A percentile compares a stretch with the other conserved stretches of the same genome.
These are phyloP conservation scores for Pseudanteris insignis DNA, from an alignment of 2,888 invertebrate species.

Conservation along the genomic window DNA sequence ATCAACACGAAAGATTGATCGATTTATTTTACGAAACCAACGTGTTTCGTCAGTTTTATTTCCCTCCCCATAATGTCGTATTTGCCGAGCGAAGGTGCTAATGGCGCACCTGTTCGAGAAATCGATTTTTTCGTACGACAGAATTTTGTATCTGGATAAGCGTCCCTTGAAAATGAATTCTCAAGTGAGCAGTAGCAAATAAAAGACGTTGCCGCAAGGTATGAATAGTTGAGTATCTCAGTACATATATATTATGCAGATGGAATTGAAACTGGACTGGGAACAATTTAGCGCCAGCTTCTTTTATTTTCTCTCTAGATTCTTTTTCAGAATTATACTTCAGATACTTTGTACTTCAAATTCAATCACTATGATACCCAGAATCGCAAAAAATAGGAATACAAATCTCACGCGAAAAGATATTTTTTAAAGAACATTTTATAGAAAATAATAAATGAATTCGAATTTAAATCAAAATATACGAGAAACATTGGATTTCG, in stretches of 20 bases:
- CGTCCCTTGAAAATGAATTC: conserved; percentile 21
- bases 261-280: conserved; percentile 20
- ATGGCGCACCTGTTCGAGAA: conserved; percentile 9
- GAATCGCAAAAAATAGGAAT: too few relatives aligned
- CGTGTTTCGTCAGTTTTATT: too few relatives aligned
- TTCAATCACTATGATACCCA: conserved; percentile 25
- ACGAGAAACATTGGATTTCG: too few relatives aligned
- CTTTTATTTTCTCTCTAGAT: conserved; percentile 6
- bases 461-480: too few relatives aligned
- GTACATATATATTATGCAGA: conserved; percentile 23
- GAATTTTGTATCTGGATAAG: conserved; percentile 14
- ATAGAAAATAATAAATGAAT: too few relatives aligned
- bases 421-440: too few relatives aligned
- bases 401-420: too few relatives aligned
- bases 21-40: too few relatives aligned
- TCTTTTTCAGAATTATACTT: conserved; percentile 2
- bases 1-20: too few relatives aligned
- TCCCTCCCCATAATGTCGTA: too few relatives aligned
- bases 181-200: conserved; percentile 22
- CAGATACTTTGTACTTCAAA: conserved; percentile 14
- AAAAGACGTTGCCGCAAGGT: conserved; percentile 17
- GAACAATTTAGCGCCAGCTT: conserved; percentile 24
- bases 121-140: conserved; percentile 15
- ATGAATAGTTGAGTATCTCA: conserved; percentile 22
- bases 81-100: too few relatives aligned